Evolutionary conservation across 1,140 invertebrate genomes (phyloP).

Genomic region (Heliconius eleuchia): DNA sequence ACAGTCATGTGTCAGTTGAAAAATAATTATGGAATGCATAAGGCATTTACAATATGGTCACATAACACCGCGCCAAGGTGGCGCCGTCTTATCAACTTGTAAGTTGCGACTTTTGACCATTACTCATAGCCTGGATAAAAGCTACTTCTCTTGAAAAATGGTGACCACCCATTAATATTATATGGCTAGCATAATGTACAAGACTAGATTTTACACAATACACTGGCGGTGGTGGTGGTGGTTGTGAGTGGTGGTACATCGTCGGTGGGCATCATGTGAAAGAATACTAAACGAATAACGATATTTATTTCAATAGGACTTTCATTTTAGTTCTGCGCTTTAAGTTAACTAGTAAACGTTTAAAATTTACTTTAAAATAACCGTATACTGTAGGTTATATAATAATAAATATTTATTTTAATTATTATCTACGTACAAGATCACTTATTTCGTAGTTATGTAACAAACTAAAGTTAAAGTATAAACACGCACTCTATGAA

Average conservation of each 20-base stretch:
- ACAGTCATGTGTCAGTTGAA: constrained; percentile 16
- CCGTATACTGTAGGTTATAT: no score
- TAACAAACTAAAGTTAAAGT: neutral
- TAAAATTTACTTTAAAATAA: no score
- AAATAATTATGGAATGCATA: constrained; percentile 21
- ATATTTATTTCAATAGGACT: neutral
- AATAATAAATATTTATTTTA: neutral
- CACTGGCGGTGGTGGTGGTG: no score
- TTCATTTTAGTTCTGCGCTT: neutral
- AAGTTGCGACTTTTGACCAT: constrained; percentile 26
- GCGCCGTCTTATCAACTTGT: constrained; percentile 34
- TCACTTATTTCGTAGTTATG: no score
- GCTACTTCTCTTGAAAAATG: constrained; percentile 13
- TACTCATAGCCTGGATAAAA: constrained; percentile 21
- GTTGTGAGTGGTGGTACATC: neutral
- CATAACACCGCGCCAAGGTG: constrained; percentile 23
- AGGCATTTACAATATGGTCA: constrained; percentile 29
- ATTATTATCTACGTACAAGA: neutral
- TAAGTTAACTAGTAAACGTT: no score
- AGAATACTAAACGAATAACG: neutral
- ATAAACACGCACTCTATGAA: neutral
- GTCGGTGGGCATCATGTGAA: neutral
- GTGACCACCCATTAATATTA: constrained; percentile 13
- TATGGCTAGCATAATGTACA: neutral
- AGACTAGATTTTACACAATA: neutral